phyloP scores from a whole-genome alignment of 2,797 vertebrate species.

The Alca torda region DNA sequence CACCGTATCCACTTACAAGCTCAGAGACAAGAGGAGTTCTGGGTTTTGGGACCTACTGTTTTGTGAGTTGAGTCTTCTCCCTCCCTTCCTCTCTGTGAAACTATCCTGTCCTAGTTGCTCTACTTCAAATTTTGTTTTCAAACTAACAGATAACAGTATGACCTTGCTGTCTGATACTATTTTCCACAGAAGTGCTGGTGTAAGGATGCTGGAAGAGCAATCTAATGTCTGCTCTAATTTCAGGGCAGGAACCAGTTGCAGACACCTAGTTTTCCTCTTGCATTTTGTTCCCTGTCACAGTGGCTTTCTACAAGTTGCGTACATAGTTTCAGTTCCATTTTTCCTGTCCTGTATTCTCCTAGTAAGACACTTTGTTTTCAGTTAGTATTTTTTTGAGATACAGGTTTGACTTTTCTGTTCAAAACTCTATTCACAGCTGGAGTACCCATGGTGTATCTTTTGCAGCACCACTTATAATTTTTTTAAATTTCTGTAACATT shows the following conservation, averaged over 20 bases:
- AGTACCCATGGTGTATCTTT: not conserved
- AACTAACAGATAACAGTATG: not conserved
- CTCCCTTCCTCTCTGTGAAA: not conserved
- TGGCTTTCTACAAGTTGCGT: not conserved
- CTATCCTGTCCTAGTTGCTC: not conserved
- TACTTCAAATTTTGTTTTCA: not conserved
- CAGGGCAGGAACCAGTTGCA: not conserved
- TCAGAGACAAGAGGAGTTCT: not conserved
- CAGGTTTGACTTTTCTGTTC: not conserved
- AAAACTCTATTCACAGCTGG: not conserved
- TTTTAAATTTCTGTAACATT: not conserved
- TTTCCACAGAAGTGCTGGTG: not conserved
- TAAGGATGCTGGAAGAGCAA: not conserved
- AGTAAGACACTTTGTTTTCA: not conserved
- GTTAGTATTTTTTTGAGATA: not conserved
- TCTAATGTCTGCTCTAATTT: not conserved
- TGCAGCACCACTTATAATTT: not conserved
- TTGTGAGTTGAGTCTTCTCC: not conserved
- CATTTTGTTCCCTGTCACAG: not conserved
- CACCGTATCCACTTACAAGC: rapidly evolving
- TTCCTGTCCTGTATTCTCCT: not conserved
- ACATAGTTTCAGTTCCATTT: not conserved
- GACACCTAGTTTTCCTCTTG: not conserved
- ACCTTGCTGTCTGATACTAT: not conserved
- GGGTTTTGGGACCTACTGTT: not conserved